These are phyloP conservation scores for Axea sp. DNA, from an alignment of 2,888 invertebrate genomes.

Conservation along the genomic window DNA sequence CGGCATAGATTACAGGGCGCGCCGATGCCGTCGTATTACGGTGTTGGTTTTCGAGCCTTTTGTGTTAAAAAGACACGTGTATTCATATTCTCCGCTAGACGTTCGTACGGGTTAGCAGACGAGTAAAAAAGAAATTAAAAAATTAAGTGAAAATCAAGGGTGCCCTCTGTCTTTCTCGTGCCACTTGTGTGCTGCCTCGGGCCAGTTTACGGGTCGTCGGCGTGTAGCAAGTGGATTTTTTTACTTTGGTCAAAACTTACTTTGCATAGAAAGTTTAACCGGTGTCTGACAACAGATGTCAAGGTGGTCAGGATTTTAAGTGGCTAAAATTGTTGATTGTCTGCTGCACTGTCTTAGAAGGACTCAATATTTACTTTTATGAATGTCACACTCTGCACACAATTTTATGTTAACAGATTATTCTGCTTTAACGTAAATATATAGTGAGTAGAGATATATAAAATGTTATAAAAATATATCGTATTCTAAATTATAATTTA, in stretches of 20 bases:
- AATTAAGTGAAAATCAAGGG: constrained; percentile 60
- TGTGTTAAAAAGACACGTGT: constrained; percentile 79
- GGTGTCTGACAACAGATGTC: constrained; percentile 63
- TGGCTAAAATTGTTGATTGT: constrained; percentile 61
- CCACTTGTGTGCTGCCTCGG: constrained; percentile 45
- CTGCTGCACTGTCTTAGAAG: constrained; percentile 11
- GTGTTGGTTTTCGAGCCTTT: constrained; percentile 80
- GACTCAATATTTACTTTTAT: constrained; percentile 43
- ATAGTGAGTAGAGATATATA: too few species aligned
- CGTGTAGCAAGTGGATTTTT: constrained; percentile 65
- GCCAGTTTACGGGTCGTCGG: constrained; percentile 47
- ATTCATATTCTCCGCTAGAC: constrained; percentile 72
- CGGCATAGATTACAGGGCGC: constrained; percentile 78
- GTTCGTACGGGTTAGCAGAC: constrained; percentile 55
- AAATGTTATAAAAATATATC: too few species aligned
- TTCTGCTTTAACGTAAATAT: too few species aligned
- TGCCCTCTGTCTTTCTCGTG: constrained; percentile 46
- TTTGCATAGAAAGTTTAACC: constrained; percentile 68
- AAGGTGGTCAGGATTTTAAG: constrained; percentile 62
- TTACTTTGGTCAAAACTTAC: constrained; percentile 55
- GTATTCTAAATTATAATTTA: too few species aligned
- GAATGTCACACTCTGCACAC: background rate
- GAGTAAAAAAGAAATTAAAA: constrained; percentile 59
- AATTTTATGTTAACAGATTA: too few species aligned
- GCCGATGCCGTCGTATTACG: constrained; percentile 77